A percentile compares a stretch with the other conserved stretches of the same genome.
Evolutionary conservation across 2,888 invertebrate genomes (phyloP).

Genomic region (Spodoptera littoralis): DNA sequence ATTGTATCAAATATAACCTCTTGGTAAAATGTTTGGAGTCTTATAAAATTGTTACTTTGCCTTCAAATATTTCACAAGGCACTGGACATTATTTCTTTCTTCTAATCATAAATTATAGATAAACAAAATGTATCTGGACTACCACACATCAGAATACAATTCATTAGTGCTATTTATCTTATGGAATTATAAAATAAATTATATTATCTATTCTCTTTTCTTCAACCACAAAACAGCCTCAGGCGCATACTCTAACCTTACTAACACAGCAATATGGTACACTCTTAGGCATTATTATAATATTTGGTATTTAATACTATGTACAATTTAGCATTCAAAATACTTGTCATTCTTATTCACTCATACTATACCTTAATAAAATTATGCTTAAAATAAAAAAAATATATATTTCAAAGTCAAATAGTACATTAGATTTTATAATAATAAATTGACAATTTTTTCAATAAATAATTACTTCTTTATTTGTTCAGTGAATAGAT

Average conservation of each 20-base stretch:
- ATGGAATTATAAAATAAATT: constrained; percentile 45
- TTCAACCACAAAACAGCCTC: constrained; percentile 54
- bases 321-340: constrained; percentile 44
- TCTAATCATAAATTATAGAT: constrained; percentile 32
- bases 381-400: constrained; percentile 28
- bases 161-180: constrained; percentile 29
- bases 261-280: constrained; percentile 59
- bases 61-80: constrained; percentile 63
- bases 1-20: constrained; percentile 74
- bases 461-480: neutral
- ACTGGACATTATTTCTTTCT: constrained; percentile 59
- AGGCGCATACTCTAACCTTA: constrained; percentile 46
- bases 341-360: constrained; percentile 24
- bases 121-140: constrained; percentile 37
- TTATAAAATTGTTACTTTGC: constrained; percentile 57
- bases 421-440: constrained; percentile 15
- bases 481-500: constrained; percentile 79
- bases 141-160: constrained; percentile 37
- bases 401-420: constrained; percentile 24
- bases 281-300: constrained; percentile 54
- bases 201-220: constrained; percentile 31
- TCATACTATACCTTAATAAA: constrained; percentile 17
- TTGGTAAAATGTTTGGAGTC: constrained; percentile 62
- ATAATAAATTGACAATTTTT: constrained; percentile 18
- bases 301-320: constrained; percentile 53